A percentile compares a stretch with the other conserved stretches of the same genome.
Evolutionary conservation across 1,140 invertebrate genomes (phyloP).

Genomic region (Leucophenga varia): DNA sequence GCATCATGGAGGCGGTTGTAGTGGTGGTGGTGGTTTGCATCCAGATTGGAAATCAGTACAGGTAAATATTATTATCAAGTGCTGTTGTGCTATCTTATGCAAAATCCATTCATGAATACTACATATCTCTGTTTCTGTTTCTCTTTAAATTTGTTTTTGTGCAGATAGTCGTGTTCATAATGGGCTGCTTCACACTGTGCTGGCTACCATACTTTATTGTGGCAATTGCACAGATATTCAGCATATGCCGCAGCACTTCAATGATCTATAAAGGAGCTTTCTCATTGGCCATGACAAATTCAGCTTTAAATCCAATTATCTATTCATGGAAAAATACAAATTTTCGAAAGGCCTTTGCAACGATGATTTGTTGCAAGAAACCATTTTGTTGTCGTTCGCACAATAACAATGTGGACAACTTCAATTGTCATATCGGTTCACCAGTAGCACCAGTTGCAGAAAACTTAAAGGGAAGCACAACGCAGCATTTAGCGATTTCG

Average conservation of each 20-base stretch:
- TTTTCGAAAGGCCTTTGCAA: constrained; percentile 69
- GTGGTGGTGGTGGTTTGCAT: constrained; percentile 58
- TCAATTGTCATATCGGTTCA: constrained; percentile 22
- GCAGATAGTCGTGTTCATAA: constrained; percentile 71
- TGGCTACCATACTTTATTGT: constrained; percentile 75
- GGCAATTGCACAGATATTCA: constrained; percentile 63
- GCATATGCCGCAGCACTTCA: constrained; percentile 58
- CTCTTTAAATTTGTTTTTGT: too few species aligned
- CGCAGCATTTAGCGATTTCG: too few species aligned
- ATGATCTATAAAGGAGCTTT: constrained; percentile 69
- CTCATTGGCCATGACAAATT: constrained; percentile 72
- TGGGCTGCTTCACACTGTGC: constrained; percentile 73
- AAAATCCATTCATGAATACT: too few species aligned
- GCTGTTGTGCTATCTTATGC: too few species aligned
- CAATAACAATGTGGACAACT: constrained; percentile 23
- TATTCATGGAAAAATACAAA: constrained; percentile 80
- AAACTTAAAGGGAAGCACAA: too few species aligned
- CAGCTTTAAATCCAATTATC: constrained; percentile 75
- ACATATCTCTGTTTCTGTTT: too few species aligned
- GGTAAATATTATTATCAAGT: too few species aligned
- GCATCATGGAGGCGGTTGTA: constrained; percentile 58
- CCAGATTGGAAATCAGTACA: constrained; percentile 73
- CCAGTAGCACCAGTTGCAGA: constrained; percentile 19
- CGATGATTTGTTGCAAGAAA: constrained; percentile 64
- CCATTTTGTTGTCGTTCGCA: constrained; percentile 52